Evolutionary conservation across 2,113 vertebrate genomes (phyloP), one percentile per base, ranked within the genome.

Genomic region (Pimephales promelas): DNA sequence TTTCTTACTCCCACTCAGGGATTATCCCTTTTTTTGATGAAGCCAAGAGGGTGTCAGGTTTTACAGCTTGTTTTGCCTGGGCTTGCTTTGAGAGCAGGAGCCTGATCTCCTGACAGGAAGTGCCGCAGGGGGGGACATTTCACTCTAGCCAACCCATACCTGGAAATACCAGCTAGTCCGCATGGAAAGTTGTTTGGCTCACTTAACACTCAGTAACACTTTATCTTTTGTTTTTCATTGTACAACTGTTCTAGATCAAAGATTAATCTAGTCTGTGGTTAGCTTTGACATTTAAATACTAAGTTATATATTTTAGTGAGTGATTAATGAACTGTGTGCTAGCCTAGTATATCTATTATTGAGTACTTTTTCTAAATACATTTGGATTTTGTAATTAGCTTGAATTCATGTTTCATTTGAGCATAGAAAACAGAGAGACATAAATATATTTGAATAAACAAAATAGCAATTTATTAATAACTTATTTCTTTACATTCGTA

Each of bases 381-480:
- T 54, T 8, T 22, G 52, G 20, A 54, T 54, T 54, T 20, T 54
- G 5, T 54, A 54, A 54, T 54, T 2, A 54, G 52, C 2, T 47
- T 47, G 52, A 54, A 40, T 68, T 40, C 34, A 34, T 70, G 4
- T 80, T 31, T 5, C 20, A 26, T n/a, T 47, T 34, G 24, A 45
- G 7, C 18, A 86, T 79, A 26, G 36, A 78, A 49, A 81, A 75
- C 59, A 62, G 47, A 87, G 59, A 59, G 59, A 59, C 86, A 75
- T 14, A 31, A 77, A 61, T 78, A 83, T 61, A 88, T 68, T 84
- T 92, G 91, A 92, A 93, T 98, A 98, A 95, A 95, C 96, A 99
- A 99, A 99, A 99, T 99, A 99, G 94, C 95, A 95, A 97, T 99
- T 98, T 98, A 99, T 98, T 99, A 98, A 99, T 99, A 99, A 99